Conservation (phyloP, 2,113 vertebrate genomes). For the Zingel zingel region DNA sequence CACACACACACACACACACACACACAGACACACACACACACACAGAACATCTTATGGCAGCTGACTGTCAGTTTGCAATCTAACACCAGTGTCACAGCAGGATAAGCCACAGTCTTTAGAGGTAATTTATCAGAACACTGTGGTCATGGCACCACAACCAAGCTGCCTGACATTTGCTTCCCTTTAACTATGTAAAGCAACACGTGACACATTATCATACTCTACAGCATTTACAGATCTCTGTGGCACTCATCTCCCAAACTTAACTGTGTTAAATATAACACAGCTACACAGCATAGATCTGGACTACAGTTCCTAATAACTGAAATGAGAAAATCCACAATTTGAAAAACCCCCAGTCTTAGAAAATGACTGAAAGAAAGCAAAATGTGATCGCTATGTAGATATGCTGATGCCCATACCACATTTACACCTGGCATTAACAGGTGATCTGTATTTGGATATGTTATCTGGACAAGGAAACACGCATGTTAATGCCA, state of each 20-base stretch:
- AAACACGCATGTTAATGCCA: neutral
- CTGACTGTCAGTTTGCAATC: constrained; percentile 65
- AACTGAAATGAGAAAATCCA: neutral
- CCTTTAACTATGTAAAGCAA: constrained; percentile 19
- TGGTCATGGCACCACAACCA: constrained; percentile 10
- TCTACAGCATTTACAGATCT: constrained; percentile 15
- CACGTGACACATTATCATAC: constrained; percentile 41
- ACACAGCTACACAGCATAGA: neutral
- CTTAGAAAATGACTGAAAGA: neutral
- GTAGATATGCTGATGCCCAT: neutral
- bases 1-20: neutral
- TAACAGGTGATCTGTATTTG: neutral
- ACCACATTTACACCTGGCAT: neutral
- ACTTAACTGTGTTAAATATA: neutral
- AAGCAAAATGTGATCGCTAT: no score
- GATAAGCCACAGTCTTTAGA: constrained; percentile 66
- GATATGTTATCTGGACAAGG: neutral
- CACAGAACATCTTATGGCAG: constrained; percentile 55
- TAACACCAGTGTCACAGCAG: constrained; percentile 53
- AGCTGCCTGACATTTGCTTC: constrained; percentile 56
- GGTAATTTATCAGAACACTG: constrained; percentile 58
- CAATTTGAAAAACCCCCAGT: neutral
- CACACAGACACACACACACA: constrained; percentile 24
- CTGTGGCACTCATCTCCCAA: neutral
- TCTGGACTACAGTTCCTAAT: neutral